Percentiles rank a stretch among this genome's conserved stretches.
Evolutionary conservation across 2,888 invertebrate species (phyloP).

Genomic region (Cheilosia vernalis): DNA sequence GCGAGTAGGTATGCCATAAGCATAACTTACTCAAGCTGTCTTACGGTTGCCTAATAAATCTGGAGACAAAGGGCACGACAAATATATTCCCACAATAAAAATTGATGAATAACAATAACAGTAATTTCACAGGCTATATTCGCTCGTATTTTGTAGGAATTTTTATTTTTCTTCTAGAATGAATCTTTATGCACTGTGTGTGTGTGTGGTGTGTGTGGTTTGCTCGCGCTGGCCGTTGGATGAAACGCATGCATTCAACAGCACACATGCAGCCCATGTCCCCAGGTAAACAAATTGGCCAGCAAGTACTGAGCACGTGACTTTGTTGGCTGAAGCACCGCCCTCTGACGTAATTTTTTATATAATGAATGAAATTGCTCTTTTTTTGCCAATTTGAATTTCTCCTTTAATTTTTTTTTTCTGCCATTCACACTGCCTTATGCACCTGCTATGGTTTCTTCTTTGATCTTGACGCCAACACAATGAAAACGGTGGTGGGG

Average conservation of each 20-base stretch:
- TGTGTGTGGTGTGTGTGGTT: constrained; percentile 14
- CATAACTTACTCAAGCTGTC: constrained; percentile 40
- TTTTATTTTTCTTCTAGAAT: not conserved
- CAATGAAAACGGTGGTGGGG: constrained; percentile 61
- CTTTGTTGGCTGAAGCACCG: constrained; percentile 69
- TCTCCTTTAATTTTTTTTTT: constrained; percentile 49
- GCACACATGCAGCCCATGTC: constrained; percentile 56
- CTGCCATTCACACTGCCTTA: constrained; percentile 45
- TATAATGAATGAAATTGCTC: constrained; percentile 69
- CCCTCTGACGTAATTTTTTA: constrained; percentile 72
- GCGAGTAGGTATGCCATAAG: not conserved
- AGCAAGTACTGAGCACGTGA: constrained; percentile 68
- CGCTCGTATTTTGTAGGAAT: constrained; percentile 38
- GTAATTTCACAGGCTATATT: constrained; percentile 58
- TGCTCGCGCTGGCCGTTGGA: constrained; percentile 1
- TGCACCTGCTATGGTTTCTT: constrained; percentile 74
- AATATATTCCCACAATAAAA: constrained; percentile 70
- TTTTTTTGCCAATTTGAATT: constrained; percentile 62
- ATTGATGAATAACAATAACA: constrained; percentile 75
- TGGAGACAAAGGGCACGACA: constrained; percentile 9
- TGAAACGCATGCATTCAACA: constrained; percentile 57
- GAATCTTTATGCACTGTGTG: not conserved
- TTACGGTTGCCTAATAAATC: constrained; percentile 50
- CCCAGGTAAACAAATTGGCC: constrained; percentile 73
- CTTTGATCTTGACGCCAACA: constrained; percentile 74